Evolutionary conservation across 1,140 invertebrate species (phyloP).

Genomic region (Lysiphlebus fabarum): DNA sequence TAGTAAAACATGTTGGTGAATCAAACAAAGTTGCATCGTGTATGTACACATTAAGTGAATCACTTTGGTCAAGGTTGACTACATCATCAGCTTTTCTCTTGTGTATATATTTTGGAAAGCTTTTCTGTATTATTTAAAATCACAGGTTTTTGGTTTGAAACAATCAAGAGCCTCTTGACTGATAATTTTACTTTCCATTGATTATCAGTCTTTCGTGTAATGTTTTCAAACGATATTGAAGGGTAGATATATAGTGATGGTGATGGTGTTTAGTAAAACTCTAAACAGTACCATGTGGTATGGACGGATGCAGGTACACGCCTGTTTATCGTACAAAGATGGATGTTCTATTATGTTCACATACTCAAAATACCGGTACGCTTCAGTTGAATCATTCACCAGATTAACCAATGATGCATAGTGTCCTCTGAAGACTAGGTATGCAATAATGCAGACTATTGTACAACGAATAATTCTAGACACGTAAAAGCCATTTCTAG

Average conservation of each 20-base stretch:
- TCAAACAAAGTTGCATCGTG: too few relatives aligned
- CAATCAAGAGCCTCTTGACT: neutral
- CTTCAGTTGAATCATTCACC: constrained; percentile 55
- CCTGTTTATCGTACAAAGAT: constrained; percentile 49
- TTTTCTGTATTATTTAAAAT: neutral
- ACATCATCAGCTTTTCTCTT: too few relatives aligned
- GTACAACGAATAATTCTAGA: constrained; percentile 46
- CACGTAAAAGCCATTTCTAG: constrained; percentile 54
- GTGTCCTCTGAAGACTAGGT: constrained; percentile 34
- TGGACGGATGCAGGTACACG: constrained; percentile 31
- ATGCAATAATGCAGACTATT: constrained; percentile 39
- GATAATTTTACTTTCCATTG: neutral
- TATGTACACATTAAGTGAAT: too few relatives aligned
- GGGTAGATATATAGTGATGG: constrained; percentile 1
- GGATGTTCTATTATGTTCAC: constrained; percentile 55
- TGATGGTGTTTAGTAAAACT: too few relatives aligned
- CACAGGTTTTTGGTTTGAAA: constrained; percentile 6
- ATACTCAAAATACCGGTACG: constrained; percentile 51
- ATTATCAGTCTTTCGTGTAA: neutral
- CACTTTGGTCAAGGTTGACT: too few relatives aligned
- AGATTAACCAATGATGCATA: constrained; percentile 56
- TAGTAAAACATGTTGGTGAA: too few relatives aligned
- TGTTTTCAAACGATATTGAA: neutral
- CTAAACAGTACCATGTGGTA: constrained; percentile 18
- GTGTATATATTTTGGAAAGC: too few relatives aligned